phyloP scores from a whole-genome alignment of 2,797 vertebrate genomes.

The Gambelia wislizenii region DNA sequence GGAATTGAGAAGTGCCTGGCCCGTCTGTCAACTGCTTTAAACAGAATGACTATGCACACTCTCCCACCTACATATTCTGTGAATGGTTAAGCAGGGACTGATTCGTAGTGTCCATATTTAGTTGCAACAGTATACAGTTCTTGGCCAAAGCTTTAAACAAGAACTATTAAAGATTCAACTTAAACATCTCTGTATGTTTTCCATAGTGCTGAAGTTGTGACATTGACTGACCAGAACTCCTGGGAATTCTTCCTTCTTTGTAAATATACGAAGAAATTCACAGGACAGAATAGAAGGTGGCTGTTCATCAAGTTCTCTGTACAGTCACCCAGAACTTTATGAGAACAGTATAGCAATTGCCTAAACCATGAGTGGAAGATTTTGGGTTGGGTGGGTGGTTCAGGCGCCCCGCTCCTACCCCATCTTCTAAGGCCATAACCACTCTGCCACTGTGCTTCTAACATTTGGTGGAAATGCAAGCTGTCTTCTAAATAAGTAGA shows the following conservation, averaged over 20 bases:
- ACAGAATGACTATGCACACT: not conserved
- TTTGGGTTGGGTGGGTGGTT: too few species aligned
- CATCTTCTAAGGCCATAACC: too few species aligned
- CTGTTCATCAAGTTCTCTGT: not conserved
- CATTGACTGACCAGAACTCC: not conserved
- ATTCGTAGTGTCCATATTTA: not conserved
- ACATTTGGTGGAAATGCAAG: not conserved
- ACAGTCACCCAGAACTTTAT: not conserved
- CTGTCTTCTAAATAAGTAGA: not conserved
- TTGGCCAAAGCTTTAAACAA: not conserved
- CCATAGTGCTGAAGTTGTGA: not conserved
- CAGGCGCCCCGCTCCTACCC: too few species aligned
- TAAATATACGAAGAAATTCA: not conserved
- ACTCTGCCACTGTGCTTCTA: too few species aligned
- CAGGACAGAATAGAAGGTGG: not conserved
- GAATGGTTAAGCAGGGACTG: not conserved
- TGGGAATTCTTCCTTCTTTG: not conserved
- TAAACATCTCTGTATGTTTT: not conserved
- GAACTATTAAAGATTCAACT: not conserved
- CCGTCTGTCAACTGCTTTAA: not conserved
- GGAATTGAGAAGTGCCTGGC: not conserved
- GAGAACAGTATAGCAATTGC: not conserved
- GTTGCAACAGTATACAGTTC: not conserved
- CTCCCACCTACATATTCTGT: not conserved
- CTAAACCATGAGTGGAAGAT: not conserved